Base-by-base conservation (phyloP, 2,797 vertebrate species). In the Enteromius fasciolatus region DNA sequence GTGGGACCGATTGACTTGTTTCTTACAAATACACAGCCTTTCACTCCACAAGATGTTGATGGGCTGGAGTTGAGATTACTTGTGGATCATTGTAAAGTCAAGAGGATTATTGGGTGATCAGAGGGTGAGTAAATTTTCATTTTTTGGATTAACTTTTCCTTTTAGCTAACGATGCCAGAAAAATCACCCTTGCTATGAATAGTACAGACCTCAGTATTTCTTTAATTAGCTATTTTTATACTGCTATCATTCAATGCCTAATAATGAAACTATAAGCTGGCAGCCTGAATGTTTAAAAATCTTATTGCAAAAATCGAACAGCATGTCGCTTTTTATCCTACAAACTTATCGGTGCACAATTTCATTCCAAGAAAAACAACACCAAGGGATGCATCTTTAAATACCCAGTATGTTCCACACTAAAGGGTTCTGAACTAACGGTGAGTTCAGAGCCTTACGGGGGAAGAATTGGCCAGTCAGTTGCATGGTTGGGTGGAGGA, bases 401-500 rank as follows among this genome's bases (percentile, higher is more conserved):
- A 54, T 74, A 54, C 5, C 70, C 7, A 25, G 52, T 23, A 75
- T 75, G 52, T 18, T 59, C 14, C 8, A 59, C 17, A 15, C n/a
- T 41, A 75, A 59, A 75, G n/a, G 7, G 52, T 41, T 17, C 18
- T 41, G 20, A 75, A 75, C 50, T 75, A 41, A 59, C 5, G 33
- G 33, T 41, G 33, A 59, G 73, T 41, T 59, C 50, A 73, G 33
- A 66, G 52, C 75, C 70, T 31, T 57, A 28, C 10, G 41, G 68
- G 50, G 63, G 61, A 66, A 17, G n/a, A 82, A 64, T 70, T 80
- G 41, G 76, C 50, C 83, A 83, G 76, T 84, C 69, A 78, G 73
- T 80, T 39, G 75, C 4, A 59, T 75, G 74, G 73, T 66, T 44
- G 75, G 67, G 59, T 76, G 84, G 72, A 81, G 48, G 31, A 66